Base-by-base conservation (phyloP, 2,888 invertebrate genomes). In the Drosophila robusta region DNA sequence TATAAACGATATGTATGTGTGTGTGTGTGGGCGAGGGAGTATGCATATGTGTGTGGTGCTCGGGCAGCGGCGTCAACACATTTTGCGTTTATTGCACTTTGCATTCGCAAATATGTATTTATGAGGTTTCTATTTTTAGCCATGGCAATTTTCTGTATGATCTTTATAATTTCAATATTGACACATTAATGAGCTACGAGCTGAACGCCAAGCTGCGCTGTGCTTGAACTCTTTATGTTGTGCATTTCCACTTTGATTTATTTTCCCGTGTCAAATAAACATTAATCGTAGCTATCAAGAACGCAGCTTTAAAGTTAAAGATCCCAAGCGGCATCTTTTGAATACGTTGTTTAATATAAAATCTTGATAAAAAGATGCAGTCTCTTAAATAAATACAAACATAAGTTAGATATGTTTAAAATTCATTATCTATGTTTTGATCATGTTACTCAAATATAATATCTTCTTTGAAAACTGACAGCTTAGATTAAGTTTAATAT, bases 161-260 rank as follows among this genome's bases (percentile, higher is more conserved):
- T 66, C 54, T 76, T 69, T 54, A 77, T 73, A 70, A 70, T 80
- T 78, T 78, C 18, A 69, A 75, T 86, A 87, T 82, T 86, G 87
- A 80, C 87, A 82, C 69, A 74, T 83, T 77, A 80, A 73, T 68
- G 52, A 51, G 42, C 63, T 50, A 46, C 52, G 66, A 42, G 32
- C 56, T 45, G 58, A 49, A 46, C 56, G 29, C 29, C 29, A 9
- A 29, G 29, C 29, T 29, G 29, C 9, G 29, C 8, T 65, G 73
- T 69, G 67, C 47, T 70, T 80, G 69, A 80, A 78, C 80, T 80
- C 47, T 65, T 67, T 26, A 74, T 76, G 50, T 14, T 76, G 50
- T 14, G 45, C 24, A 51, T 52, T 66, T 56, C 4, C 4, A 58
- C 41, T 47, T 49, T 50, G 47, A 26, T 75, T 57, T 46, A 46